Evolutionary conservation across 2,113 vertebrate genomes (phyloP), one percentile per base, ranked within the genome.

Genomic region (Lichenostomus cassidix): DNA sequence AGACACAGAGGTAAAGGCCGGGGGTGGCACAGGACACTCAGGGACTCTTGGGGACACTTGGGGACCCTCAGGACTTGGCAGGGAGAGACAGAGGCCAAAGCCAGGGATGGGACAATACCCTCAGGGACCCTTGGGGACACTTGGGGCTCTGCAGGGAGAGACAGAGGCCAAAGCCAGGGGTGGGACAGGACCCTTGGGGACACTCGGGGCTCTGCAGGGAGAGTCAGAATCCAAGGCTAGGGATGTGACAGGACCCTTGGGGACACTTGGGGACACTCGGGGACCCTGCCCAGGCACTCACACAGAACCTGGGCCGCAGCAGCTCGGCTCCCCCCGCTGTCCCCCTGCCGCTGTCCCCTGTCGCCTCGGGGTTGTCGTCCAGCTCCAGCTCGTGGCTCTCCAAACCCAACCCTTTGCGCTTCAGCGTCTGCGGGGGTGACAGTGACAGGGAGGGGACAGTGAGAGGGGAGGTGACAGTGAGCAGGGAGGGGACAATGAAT

Each of bases 341-440:
- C 41, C 41, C 15, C 41, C 41, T 42, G 41, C 41, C 97, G 92
- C 98, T 99, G 41, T 99, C 98, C 14, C 92, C 83, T 28, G 41
- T 59, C 0, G 97, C 75, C 50, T 98, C 98, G 33, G 97, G 47
- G 7, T 93, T 98, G 55, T 99, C 99, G 1, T 99, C 98, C 12
- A 97, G 94, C 86, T 99, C 99, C 64, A 99, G 71, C 93, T 99
- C 99, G 4, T 98, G 95, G 80, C 97, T 92, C 5, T 99, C 99
- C 11, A 99, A 92, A 15, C 98, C 98, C 67, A 99, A 60, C 13
- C 99, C 99, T 88, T 99, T 99, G 94, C 98, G 98, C 69, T 98
- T 98, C 96, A 99, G 97, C 2, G 99, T 99, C 99, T 99, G 74
- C 14, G 5, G 80, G 33, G n/a, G 33, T n/a, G 37, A 37, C 37